These are phyloP conservation scores for Rhadinocentrus ornatus DNA, from an alignment of 2,797 vertebrate genomes.

Conservation along the genomic window DNA sequence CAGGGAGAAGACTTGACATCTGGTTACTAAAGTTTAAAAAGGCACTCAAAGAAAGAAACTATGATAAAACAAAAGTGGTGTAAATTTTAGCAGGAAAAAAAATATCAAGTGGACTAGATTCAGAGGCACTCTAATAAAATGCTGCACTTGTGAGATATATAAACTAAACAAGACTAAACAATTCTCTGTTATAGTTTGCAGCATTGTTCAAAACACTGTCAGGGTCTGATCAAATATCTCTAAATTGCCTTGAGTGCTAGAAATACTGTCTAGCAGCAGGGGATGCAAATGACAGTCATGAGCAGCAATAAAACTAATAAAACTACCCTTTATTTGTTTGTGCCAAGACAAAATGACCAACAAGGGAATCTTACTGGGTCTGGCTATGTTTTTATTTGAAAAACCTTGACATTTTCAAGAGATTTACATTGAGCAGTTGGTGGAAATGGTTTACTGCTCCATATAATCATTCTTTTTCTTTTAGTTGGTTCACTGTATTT, in stretches of 20 bases:
- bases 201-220: slow-evolving; percentile 33
- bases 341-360: slow-evolving; percentile 46
- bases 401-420: slow-evolving; percentile 36
- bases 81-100: slow-evolving; percentile 40
- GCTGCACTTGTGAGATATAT: slow-evolving; percentile 14
- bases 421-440: slow-evolving; percentile 21
- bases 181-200: slow-evolving; percentile 22
- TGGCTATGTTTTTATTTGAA: slow-evolving; percentile 15
- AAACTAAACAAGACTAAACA: slow-evolving; percentile 27
- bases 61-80: slow-evolving; percentile 46
- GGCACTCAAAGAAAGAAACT: slow-evolving; percentile 56
- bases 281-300: slow-evolving; percentile 36
- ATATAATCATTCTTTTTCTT: slow-evolving; percentile 8
- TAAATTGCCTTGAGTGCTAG: slow-evolving; percentile 35
- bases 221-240: slow-evolving; percentile 38
- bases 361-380: slow-evolving; percentile 35
- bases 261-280: slow-evolving; percentile 41
- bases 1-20: slow-evolving; percentile 50
- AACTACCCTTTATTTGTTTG: slow-evolving; percentile 47
- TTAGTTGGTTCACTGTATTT: slow-evolving; percentile 11
- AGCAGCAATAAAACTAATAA: slow-evolving; percentile 51
- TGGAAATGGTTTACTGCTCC: slow-evolving; percentile 32
- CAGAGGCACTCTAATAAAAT: slow-evolving; percentile 44
- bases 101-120: slow-evolving; percentile 60
- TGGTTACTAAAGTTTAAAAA: slow-evolving; percentile 71